Conservation (phyloP, 2,113 vertebrate genomes). For the Malurus cyaneus region DNA sequence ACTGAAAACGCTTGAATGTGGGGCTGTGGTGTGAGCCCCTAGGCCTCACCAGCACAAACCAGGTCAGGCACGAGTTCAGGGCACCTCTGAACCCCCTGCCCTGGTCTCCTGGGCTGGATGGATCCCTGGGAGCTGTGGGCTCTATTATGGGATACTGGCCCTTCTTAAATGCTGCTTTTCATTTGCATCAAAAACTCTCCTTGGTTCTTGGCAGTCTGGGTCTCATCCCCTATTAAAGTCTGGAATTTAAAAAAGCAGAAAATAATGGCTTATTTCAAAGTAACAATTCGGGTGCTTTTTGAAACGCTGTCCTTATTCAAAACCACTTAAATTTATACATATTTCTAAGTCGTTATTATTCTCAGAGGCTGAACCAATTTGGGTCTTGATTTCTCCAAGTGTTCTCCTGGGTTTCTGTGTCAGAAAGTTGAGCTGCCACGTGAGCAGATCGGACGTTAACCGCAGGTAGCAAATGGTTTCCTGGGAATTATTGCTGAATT, state of each 20-base stretch:
- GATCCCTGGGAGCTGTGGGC: neutral
- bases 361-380: slow-evolving; percentile 62
- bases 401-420: slow-evolving; percentile 55
- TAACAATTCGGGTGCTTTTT: slow-evolving; percentile 60
- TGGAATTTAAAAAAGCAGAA: slow-evolving; percentile 57
- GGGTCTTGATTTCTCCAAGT: slow-evolving; percentile 41
- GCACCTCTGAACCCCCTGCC: neutral
- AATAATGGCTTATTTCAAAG: slow-evolving; percentile 73
- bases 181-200: slow-evolving; percentile 59
- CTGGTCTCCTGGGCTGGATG: neutral
- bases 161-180: slow-evolving; percentile 70
- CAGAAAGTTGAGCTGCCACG: slow-evolving; percentile 38
- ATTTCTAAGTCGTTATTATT: slow-evolving; percentile 65
- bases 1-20: neutral
- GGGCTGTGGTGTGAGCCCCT: neutral
- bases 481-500: slow-evolving; percentile 40
- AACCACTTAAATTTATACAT: slow-evolving; percentile 66
- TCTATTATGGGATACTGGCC: slow-evolving; percentile 56
- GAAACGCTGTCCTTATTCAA: slow-evolving; percentile 61
- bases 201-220: slow-evolving; percentile 41
- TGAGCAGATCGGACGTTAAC: neutral
- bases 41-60: neutral
- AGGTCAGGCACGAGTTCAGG: neutral
- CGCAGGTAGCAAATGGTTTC: slow-evolving; percentile 20
- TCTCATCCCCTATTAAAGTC: slow-evolving; percentile 54